phyloP scores from a whole-genome alignment of 1,140 invertebrate genomes.

The Manduca sexta region DNA sequence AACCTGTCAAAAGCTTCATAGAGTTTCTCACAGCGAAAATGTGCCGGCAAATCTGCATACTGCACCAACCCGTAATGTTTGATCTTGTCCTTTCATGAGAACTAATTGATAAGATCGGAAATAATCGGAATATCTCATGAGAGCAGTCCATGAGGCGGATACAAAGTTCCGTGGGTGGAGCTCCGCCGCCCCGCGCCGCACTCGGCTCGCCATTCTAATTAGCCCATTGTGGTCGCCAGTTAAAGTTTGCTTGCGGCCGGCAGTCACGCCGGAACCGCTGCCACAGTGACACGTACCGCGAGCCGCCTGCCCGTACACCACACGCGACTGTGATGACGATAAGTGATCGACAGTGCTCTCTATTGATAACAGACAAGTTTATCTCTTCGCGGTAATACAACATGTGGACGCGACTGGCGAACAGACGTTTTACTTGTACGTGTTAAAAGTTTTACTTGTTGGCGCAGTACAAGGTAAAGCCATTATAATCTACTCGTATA shows the following conservation, averaged over 20 bases:
- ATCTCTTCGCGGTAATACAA: slow-evolving; percentile 24
- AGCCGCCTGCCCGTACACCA: slow-evolving; percentile 17
- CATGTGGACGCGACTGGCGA: slow-evolving; percentile 32
- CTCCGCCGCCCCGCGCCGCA: slow-evolving; percentile 41
- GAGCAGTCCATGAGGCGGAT: slow-evolving; percentile 59
- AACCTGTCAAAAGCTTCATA: too few relatives aligned
- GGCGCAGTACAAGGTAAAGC: slow-evolving; percentile 56
- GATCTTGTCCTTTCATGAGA: slow-evolving; percentile 14
- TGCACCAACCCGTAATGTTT: too few relatives aligned
- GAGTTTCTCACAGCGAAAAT: too few relatives aligned
- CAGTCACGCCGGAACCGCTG: slow-evolving; percentile 55
- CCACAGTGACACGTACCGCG: slow-evolving; percentile 35
- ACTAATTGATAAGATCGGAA: slow-evolving; percentile 30
- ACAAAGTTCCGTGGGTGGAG: slow-evolving; percentile 64
- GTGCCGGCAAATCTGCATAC: too few relatives aligned
- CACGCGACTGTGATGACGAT: slow-evolving; percentile 54
- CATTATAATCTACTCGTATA: slow-evolving; percentile 50
- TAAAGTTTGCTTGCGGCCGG: slow-evolving; percentile 51
- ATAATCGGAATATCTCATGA: slow-evolving; percentile 41
- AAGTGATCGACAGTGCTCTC: slow-evolving; percentile 55
- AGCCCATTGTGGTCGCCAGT: slow-evolving; percentile 65
- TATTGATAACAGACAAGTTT: slow-evolving; percentile 39
- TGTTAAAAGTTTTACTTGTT: slow-evolving; percentile 33
- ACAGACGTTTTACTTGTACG: slow-evolving; percentile 26
- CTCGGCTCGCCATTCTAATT: slow-evolving; percentile 67